Percentiles rank a stretch among this genome's conserved stretches.
Conservation (phyloP, 2,888 invertebrate species). For the Machimus atricapillus region DNA sequence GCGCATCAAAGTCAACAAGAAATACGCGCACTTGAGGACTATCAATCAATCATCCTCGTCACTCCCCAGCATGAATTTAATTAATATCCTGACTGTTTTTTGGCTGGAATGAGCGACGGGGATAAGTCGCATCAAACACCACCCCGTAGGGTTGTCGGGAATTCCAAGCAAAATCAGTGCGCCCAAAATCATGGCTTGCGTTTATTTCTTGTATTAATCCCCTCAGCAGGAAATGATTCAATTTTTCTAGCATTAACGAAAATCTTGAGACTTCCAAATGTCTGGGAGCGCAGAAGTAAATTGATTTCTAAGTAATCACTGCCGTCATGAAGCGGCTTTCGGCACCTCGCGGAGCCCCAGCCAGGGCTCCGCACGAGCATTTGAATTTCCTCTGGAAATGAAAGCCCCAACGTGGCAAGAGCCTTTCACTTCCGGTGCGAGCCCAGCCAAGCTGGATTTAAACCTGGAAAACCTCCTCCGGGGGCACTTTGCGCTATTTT, state of each 20-base stretch:
- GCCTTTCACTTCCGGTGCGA: conserved; percentile 12
- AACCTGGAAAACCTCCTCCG: neutral
- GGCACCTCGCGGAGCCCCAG: neutral
- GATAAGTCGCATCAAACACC: neutral
- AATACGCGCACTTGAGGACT: neutral
- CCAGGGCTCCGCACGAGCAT: neutral
- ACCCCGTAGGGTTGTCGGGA: neutral
- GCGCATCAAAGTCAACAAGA: neutral
- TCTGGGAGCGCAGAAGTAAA: neutral
- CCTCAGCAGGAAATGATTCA: neutral
- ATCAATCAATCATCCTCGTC: neutral
- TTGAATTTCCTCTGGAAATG: neutral
- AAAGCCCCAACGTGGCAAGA: neutral
- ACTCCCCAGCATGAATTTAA: neutral
- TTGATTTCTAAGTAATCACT: neutral
- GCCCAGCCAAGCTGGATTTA: neutral
- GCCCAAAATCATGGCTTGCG: neutral
- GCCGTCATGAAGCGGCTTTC: neutral
- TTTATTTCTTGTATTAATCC: neutral
- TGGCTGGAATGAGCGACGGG: neutral
- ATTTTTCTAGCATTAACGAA: neutral
- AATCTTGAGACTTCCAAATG: neutral
- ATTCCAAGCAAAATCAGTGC: neutral
- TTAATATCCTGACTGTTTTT: neutral
- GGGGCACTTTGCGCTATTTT: neutral